Evolutionary conservation across 2,113 vertebrate genomes (phyloP).

Genomic region (Oplegnathus fasciatus): DNA sequence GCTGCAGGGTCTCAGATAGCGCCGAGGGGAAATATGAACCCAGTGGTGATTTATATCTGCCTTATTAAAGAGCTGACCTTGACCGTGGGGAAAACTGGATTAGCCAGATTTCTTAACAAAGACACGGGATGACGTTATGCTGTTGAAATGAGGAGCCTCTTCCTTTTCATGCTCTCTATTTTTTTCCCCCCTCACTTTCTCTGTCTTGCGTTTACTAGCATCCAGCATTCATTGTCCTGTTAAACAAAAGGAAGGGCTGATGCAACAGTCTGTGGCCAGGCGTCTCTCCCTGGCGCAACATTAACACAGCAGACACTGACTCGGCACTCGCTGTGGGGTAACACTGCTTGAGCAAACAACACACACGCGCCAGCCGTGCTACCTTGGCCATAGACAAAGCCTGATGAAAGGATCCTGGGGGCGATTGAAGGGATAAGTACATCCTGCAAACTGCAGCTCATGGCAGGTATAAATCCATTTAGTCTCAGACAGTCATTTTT

Average conservation of each 20-base stretch:
- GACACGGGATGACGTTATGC: slow-evolving; percentile 47
- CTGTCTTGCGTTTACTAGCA: slow-evolving; percentile 44
- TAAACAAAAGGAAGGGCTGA: slow-evolving; percentile 74
- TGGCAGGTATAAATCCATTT: slow-evolving; percentile 40
- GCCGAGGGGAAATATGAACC: slow-evolving; percentile 67
- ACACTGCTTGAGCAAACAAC: slow-evolving; percentile 51
- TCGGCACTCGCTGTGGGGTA: slow-evolving; percentile 57
- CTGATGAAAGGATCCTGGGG: slow-evolving; percentile 52
- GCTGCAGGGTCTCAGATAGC: slow-evolving; percentile 67
- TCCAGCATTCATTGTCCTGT: slow-evolving; percentile 64
- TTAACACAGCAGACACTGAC: slow-evolving; percentile 68
- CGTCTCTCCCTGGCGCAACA: slow-evolving; percentile 61
- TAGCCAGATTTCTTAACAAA: slow-evolving; percentile 67
- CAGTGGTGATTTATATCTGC: slow-evolving; percentile 76
- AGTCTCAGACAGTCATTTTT: slow-evolving; percentile 38
- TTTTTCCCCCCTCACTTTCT: slow-evolving; percentile 21
- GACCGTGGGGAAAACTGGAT: slow-evolving; percentile 68
- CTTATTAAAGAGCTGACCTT: slow-evolving; percentile 81
- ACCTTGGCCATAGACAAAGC: slow-evolving; percentile 36
- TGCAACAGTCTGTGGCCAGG: slow-evolving; percentile 64
- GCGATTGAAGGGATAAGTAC: slow-evolving; percentile 62
- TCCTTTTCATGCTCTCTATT: slow-evolving; percentile 25
- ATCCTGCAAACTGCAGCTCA: slow-evolving; percentile 33
- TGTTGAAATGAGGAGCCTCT: slow-evolving; percentile 57
- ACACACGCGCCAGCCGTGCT: slow-evolving; percentile 34